Conservation (phyloP, 1,140 invertebrate genomes). For the Pinna nobilis region DNA sequence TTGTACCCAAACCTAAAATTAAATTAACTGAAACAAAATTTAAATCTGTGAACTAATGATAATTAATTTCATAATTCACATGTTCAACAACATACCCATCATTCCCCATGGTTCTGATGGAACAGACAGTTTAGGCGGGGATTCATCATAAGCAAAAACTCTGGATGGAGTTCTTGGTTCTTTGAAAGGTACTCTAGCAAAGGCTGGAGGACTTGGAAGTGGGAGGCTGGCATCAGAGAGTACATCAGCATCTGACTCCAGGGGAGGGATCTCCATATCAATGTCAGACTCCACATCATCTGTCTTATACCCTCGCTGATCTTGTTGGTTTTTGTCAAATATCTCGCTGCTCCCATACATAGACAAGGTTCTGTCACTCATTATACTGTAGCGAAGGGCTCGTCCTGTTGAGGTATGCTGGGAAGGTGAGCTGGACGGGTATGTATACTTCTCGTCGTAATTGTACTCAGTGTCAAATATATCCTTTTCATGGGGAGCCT, state of each 20-base stretch:
- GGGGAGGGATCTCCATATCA: conserved; percentile 53
- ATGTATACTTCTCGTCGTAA: not conserved
- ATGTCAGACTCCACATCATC: conserved; percentile 57
- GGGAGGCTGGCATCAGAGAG: conserved; percentile 58
- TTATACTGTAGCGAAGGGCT: conserved; percentile 45
- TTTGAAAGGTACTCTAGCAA: conserved; percentile 30
- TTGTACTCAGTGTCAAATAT: conserved; percentile 5
- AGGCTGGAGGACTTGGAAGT: conserved; percentile 45
- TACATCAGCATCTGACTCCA: conserved; percentile 44
- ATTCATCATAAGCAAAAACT: conserved; percentile 9
- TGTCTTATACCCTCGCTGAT: conserved; percentile 2
- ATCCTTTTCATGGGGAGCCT: not conserved
- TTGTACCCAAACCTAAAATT: too few species aligned
- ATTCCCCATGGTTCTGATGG: not conserved
- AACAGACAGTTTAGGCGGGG: conserved; percentile 2
- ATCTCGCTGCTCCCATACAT: conserved; percentile 61
- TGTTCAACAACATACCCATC: conserved; percentile 9
- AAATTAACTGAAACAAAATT: too few species aligned
- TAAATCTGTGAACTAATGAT: too few species aligned
- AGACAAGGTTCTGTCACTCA: conserved; percentile 54
- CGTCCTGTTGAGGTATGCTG: conserved; percentile 9
- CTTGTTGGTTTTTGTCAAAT: conserved; percentile 49
- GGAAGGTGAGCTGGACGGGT: not conserved
- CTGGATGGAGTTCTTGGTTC: conserved; percentile 14
- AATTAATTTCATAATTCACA: too few species aligned